Evolutionary conservation across 2,888 invertebrate species (phyloP).

Genomic region (Hyppa rectilinea): DNA sequence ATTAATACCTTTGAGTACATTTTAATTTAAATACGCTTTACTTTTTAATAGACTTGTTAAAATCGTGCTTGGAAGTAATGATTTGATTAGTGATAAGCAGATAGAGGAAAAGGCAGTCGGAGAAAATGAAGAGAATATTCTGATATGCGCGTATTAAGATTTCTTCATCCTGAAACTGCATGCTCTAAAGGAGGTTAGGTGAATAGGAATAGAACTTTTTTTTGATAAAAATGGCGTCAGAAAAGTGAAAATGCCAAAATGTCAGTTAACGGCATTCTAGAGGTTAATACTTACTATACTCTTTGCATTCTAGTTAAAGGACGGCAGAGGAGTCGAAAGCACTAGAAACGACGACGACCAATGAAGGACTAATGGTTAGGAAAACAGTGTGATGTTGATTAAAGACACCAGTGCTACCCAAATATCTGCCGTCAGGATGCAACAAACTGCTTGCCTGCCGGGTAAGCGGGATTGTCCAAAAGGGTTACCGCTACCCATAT

Average conservation of each 20-base stretch:
- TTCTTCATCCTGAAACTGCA: not conserved
- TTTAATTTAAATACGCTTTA: constrained; percentile 11
- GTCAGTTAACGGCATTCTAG: no score
- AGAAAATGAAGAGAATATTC: not conserved
- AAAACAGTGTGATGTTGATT: not conserved
- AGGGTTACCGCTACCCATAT: no score
- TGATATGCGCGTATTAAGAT: not conserved
- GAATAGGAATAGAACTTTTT: no score
- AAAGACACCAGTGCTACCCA: not conserved
- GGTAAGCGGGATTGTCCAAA: no score
- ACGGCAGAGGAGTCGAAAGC: no score
- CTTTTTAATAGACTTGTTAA: constrained; percentile 2
- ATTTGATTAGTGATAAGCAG: not conserved
- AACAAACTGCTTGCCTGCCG: no score
- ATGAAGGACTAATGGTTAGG: not conserved
- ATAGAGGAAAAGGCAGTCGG: no score
- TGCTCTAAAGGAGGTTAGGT: not conserved
- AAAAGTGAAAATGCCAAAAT: no score
- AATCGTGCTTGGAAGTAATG: not conserved
- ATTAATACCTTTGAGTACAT: constrained; percentile 14
- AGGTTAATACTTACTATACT: no score
- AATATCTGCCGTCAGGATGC: not conserved
- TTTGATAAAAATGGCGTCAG: no score
- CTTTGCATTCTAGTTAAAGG: no score
- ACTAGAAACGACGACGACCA: not conserved